Conservation (phyloP, 2,888 invertebrate species). For the Trilocha varians region DNA sequence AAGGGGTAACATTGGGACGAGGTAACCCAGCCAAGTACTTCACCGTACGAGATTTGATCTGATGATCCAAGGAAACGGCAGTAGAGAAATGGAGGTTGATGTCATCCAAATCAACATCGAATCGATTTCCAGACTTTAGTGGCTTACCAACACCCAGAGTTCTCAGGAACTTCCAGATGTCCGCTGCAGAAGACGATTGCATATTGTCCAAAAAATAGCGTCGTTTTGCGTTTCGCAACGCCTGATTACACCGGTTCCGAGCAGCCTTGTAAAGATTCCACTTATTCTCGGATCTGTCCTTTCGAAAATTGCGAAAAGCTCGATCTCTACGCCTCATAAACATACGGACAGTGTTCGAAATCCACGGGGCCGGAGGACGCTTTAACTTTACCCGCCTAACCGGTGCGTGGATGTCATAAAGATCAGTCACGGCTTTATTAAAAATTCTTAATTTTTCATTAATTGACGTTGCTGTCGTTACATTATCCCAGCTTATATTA, state of each 20-base stretch:
- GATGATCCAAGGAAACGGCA: neutral
- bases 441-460: no score
- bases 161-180: neutral
- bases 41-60: neutral
- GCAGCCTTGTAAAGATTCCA: neutral
- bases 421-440: neutral
- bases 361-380: conserved; percentile 1
- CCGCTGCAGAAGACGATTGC: neutral
- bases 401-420: conserved; percentile 1
- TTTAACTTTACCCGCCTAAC: neutral
- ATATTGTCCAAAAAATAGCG: conserved; percentile 4
- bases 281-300: neutral
- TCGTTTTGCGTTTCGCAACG: conserved; percentile 5
- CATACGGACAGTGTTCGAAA: neutral
- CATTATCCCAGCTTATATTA: no score
- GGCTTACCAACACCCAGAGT: neutral
- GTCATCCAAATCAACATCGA: neutral
- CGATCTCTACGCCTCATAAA: no score
- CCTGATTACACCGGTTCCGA: conserved; percentile 4
- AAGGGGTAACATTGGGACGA: no score
- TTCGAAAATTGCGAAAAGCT: no score
- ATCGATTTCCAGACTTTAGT: no score
- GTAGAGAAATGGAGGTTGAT: neutral
- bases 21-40: no score
- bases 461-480: no score